These are phyloP conservation scores for Arrhamphus sclerolepis DNA, from an alignment of 2,797 vertebrate genomes.

Conservation along the genomic window DNA sequence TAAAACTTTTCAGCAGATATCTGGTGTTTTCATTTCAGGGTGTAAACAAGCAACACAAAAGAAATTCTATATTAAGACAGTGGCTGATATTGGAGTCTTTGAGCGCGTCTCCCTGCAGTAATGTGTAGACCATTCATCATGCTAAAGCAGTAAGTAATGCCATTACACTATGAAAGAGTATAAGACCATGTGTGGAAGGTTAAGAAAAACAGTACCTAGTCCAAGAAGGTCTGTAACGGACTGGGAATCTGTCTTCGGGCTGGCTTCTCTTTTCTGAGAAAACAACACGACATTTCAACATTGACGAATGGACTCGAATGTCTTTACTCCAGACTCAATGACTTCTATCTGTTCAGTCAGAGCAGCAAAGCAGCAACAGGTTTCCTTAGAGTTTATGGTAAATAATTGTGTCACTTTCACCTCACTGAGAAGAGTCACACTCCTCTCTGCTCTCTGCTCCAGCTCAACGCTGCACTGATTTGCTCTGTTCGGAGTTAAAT, in stretches of 20 bases:
- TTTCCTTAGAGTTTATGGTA: too few relatives aligned
- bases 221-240: conserved; percentile 91
- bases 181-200: not conserved
- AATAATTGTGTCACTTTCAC: not conserved
- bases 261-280: conserved; percentile 90
- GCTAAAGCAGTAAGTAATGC: not conserved
- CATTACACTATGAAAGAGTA: not conserved
- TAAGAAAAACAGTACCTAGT: conserved; percentile 82
- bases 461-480: not conserved
- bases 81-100: not conserved
- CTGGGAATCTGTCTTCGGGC: conserved; percentile 85
- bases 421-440: too few relatives aligned
- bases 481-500: not conserved
- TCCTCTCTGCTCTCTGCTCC: not conserved
- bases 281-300: conserved; percentile 4
- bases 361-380: too few relatives aligned
- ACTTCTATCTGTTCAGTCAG: conserved; percentile 1
- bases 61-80: conserved; percentile 3
- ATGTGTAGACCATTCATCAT: not conserved
- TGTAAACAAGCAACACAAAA: not conserved
- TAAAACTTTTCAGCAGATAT: not conserved
- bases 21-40: not conserved
- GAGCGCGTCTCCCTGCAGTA: not conserved
- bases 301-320: conserved; percentile 10
- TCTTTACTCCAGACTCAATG: conserved; percentile 12